Percentiles rank a stretch among this genome's conserved stretches.
Evolutionary conservation across 2,113 vertebrate genomes (phyloP).

Genomic region (Osmerus eperlanus): DNA sequence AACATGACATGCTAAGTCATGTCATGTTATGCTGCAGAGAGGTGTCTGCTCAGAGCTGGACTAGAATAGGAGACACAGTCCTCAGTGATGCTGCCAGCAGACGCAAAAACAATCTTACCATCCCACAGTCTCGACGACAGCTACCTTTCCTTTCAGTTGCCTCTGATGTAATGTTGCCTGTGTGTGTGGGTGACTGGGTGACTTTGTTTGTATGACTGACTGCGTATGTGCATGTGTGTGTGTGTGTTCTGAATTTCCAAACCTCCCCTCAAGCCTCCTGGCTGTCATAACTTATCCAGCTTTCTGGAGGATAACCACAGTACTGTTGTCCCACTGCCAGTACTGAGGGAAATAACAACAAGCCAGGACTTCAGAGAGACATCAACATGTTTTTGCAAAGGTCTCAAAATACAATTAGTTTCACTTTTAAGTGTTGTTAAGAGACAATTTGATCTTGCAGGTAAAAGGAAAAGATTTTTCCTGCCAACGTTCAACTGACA

Average conservation of each 20-base stretch:
- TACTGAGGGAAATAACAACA: slow-evolving; percentile 62
- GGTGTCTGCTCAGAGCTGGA: slow-evolving; percentile 41
- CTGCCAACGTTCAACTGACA: slow-evolving; percentile 40
- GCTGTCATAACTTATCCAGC: slow-evolving; percentile 59
- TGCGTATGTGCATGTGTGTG: slow-evolving; percentile 8
- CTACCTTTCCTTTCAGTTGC: slow-evolving; percentile 52
- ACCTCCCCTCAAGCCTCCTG: slow-evolving; percentile 38
- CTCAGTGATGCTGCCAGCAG: slow-evolving; percentile 53
- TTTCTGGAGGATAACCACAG: slow-evolving; percentile 51
- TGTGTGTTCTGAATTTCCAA: slow-evolving; percentile 29
- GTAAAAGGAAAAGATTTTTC: slow-evolving; percentile 22
- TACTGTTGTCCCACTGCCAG: slow-evolving; percentile 51
- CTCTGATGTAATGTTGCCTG: not conserved
- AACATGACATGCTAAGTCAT: slow-evolving; percentile 60
- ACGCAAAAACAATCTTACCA: slow-evolving; percentile 57
- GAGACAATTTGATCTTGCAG: slow-evolving; percentile 39
- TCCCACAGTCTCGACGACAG: slow-evolving; percentile 48
- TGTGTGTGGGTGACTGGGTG: slow-evolving; percentile 12
- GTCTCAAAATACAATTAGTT: slow-evolving; percentile 39
- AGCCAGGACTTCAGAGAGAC: slow-evolving; percentile 39
- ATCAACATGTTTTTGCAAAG: slow-evolving; percentile 49
- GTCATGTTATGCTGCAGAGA: slow-evolving; percentile 63
- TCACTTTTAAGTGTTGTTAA: slow-evolving; percentile 25
- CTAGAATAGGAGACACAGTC: slow-evolving; percentile 59
- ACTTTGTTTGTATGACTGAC: slow-evolving; percentile 6